phyloP scores from a whole-genome alignment of 2,113 vertebrate genomes.

The Vanacampus margaritifer region DNA sequence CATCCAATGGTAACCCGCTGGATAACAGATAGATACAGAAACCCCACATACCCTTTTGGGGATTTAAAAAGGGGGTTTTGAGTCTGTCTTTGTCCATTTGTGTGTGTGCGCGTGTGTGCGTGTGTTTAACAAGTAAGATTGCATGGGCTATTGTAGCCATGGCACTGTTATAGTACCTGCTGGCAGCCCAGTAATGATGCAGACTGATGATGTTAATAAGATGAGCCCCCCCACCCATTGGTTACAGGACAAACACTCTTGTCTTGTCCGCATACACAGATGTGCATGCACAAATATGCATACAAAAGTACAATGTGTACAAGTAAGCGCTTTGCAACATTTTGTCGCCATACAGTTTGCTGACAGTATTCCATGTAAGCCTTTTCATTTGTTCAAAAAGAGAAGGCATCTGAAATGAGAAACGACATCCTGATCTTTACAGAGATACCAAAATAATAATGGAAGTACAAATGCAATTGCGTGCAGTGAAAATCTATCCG shows the following conservation, averaged over 20 bases:
- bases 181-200: slow-evolving; percentile 92
- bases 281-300: slow-evolving; percentile 16
- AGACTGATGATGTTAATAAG: slow-evolving; percentile 97
- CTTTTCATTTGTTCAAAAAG: slow-evolving; percentile 20
- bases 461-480: slow-evolving; percentile 59
- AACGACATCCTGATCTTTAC: slow-evolving; percentile 42
- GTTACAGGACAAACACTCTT: slow-evolving; percentile 72
- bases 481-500: slow-evolving; percentile 40
- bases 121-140: slow-evolving; percentile 69
- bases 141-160: slow-evolving; percentile 88
- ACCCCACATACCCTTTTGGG: slow-evolving; percentile 87
- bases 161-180: slow-evolving; percentile 83
- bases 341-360: slow-evolving; percentile 1
- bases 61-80: slow-evolving; percentile 81
- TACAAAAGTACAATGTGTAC: neutral
- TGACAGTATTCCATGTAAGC: slow-evolving; percentile 8
- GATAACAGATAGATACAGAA: slow-evolving; percentile 90
- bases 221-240: slow-evolving; percentile 83
- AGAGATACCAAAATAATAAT: slow-evolving; percentile 64
- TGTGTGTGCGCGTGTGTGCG: slow-evolving; percentile 26
- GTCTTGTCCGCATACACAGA: slow-evolving; percentile 15
- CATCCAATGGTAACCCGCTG: slow-evolving; percentile 83
- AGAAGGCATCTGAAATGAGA: slow-evolving; percentile 38
- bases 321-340: slow-evolving; percentile 7
- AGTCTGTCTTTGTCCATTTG: slow-evolving; percentile 74